phyloP scores from a whole-genome alignment of 92 coral and sea anemone species.

The Bergia puertoricense region DNA sequence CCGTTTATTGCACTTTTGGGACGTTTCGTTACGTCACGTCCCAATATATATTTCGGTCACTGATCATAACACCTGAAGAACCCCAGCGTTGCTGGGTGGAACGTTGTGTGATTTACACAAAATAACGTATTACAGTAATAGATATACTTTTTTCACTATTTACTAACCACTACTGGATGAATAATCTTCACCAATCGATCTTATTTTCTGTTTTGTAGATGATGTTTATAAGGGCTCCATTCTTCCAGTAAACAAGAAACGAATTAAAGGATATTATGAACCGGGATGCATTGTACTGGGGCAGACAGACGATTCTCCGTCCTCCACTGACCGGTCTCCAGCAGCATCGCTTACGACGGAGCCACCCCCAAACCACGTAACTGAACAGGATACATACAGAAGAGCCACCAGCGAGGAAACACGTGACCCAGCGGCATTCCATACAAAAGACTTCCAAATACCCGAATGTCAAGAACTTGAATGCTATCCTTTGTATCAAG shows the following conservation, averaged over 20 bases:
- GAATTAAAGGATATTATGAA: conserved; percentile 13
- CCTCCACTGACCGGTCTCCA: not conserved
- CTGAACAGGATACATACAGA: not conserved
- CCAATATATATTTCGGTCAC: no score
- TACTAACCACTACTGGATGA: no score
- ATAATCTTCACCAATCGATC: not conserved
- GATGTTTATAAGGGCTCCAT: conserved; percentile 10
- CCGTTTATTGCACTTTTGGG: no score
- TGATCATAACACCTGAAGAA: not conserved
- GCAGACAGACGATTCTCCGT: not conserved
- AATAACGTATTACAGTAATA: no score
- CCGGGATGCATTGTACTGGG: conserved; percentile 26
- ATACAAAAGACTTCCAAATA: not conserved
- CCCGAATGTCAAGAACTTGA: conserved; percentile 2
- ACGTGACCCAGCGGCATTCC: not conserved
- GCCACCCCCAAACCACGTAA: not conserved
- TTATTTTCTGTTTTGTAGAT: not conserved
- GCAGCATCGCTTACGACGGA: not conserved
- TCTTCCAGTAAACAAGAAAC: conserved; percentile 19
- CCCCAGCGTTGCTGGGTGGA: no score
- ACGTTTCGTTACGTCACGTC: no score
- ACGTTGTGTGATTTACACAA: no score
- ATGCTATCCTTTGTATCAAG: conserved; percentile 3
- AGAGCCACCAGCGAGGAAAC: not conserved
- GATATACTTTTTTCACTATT: no score